Evolutionary conservation across 2,888 invertebrate genomes (phyloP), one percentile per base, ranked within the genome.

Genomic region (Hydropsyche betteni): DNA sequence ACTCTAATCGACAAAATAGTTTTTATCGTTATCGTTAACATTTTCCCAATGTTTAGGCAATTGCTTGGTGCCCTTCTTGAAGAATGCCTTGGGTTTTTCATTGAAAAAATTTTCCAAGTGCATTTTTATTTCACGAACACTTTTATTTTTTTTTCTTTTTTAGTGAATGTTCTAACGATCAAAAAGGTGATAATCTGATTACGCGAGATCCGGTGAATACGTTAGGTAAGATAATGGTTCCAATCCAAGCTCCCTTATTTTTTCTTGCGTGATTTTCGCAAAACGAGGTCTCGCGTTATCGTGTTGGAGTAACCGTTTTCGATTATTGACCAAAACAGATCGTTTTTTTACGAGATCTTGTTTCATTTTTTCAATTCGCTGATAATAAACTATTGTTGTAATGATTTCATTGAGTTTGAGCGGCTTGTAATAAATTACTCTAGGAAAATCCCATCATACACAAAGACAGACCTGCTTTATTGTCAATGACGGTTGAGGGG

Each of bases 101-200:
- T n/a, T n/a, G n/a, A n/a, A n/a, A n/a, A n/a, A n/a, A n/a, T n/a
- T n/a, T n/a, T n/a, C n/a, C n/a, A n/a, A n/a, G n/a, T n/a, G n/a
- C n/a, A n/a, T n/a, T n/a, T n/a, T n/a, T n/a, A n/a, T n/a, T n/a
- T n/a, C n/a, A n/a, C n/a, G n/a, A n/a, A n/a, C n/a, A n/a, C n/a
- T n/a, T n/a, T n/a, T n/a, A n/a, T n/a, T n/a, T n/a, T n/a, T n/a
- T n/a, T n/a, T n/a, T n/a, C n/a, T n/a, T n/a, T n/a, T n/a, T n/a
- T n/a, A n/a, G n/a, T n/a, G n/a, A n/a, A n/a, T n/a, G n/a, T n/a
- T n/a, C n/a, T n/a, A n/a, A n/a, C n/a, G n/a, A n/a, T n/a, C n/a
- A n/a, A n/a, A 73, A 73, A 61, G 14, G 16, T 73, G 73, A 16
- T 73, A 73, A 14, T 73, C 73, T 7, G 73, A 73, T 7, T 58